These are phyloP conservation scores for Thunnus maccoyii DNA, from an alignment of 2,113 vertebrate genomes.

Conservation along the genomic window DNA sequence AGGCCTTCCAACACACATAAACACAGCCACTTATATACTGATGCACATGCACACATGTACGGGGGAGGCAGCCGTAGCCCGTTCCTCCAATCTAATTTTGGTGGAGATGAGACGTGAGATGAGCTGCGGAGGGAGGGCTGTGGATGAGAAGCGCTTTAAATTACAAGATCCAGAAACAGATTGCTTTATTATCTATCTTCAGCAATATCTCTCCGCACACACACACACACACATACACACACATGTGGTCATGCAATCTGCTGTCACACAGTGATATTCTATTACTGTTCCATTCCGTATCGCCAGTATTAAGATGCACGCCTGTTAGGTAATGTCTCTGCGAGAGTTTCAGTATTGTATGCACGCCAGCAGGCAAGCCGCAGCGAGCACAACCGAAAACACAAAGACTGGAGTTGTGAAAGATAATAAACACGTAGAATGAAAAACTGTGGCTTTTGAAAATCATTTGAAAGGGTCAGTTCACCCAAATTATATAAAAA, in stretches of 20 bases:
- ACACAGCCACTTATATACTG: not conserved
- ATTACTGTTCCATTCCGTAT: conserved; percentile 67
- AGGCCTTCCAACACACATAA: conserved; percentile 10
- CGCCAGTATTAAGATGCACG: conserved; percentile 44
- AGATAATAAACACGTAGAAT: conserved; percentile 17
- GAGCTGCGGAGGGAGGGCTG: conserved; percentile 61
- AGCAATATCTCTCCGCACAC: conserved; percentile 58
- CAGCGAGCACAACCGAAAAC: conserved; percentile 33
- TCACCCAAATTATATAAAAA: not conserved
- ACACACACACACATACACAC: conserved; percentile 40
- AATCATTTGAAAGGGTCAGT: not conserved
- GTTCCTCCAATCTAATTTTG: conserved; percentile 76
- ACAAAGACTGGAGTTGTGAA: conserved; percentile 2
- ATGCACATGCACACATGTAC: not conserved
- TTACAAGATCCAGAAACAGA: conserved; percentile 79
- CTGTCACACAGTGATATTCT: conserved; percentile 60
- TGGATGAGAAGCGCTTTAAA: conserved; percentile 68
- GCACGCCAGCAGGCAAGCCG: conserved; percentile 12
- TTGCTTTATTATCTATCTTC: conserved; percentile 80
- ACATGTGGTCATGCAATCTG: conserved; percentile 56
- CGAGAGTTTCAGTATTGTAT: conserved; percentile 3
- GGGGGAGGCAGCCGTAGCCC: not conserved
- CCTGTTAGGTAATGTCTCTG: conserved; percentile 23
- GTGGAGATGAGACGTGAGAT: conserved; percentile 79
- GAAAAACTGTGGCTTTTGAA: not conserved